Base-by-base conservation (phyloP, 1,140 invertebrate genomes). In the Rhyacophila brunnea region DNA sequence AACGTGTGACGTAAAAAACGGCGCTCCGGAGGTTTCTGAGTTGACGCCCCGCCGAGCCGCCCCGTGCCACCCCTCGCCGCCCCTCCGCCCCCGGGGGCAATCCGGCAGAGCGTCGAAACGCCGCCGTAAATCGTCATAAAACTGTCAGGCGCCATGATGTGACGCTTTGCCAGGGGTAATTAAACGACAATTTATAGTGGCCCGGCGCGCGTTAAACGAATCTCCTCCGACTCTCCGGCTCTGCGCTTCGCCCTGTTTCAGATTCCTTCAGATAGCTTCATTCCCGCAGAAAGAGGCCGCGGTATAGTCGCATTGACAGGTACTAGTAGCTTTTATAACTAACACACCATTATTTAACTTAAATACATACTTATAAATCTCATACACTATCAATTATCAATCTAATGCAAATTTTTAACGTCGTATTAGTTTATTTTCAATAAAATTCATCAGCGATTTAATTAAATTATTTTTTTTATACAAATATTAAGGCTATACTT, bases 91-190 rank as follows among this genome's bases (percentile, higher is more conserved):
- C 62, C 48, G 51, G 50, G 62, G 67, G 71, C 69, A 64, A 67
- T 65, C 66, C 67, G 66, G 68, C 60, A 55, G 58, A 72, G 78
- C 74, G 74, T 75, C 74, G 79, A 78, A 80, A 81, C 80, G 80
- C 79, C 73, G 79, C 77, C 78, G 81, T 84, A 84, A 84, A 84
- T 84, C 81, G 82, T 84, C 82, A 84, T 84, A 83, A 84, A 84
- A 83, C 80, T 82, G 82, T 83, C 82, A 81, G 74, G 80, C 80
- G 80, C 78, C 78, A 28, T 81, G 82, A 83, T 83, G 81, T 83
- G 81, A 83, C 81, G 81, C 80, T 70, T 74, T 79, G 80, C 77
- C 77, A 74, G 78, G 77, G 80, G 81, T 84, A 84, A 84, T 84
- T 84, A 84, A 83, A 83, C 77, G 75, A 78, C 78, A 81, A 84